A percentile compares a stretch with the other conserved stretches of the same genome.
Evolutionary conservation across 2,888 invertebrate genomes (phyloP).

Genomic region (Drosophila pegasa): DNA sequence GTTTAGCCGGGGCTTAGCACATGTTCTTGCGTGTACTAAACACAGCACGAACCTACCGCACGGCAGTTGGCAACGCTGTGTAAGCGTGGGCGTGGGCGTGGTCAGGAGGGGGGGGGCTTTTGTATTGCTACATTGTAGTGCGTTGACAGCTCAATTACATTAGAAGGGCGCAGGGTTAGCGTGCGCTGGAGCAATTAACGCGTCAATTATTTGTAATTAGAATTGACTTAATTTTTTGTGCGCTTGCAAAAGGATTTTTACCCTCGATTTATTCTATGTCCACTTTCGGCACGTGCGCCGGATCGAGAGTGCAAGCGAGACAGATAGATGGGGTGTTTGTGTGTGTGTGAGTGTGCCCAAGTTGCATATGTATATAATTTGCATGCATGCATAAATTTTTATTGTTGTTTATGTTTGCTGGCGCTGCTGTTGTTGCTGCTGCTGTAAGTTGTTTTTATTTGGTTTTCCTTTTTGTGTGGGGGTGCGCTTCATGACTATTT

Average conservation of each 20-base stretch:
- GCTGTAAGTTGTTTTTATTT: conserved; percentile 11
- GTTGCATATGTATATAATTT: conserved; percentile 60
- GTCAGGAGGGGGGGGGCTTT: conserved; percentile 39
- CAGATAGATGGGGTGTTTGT: not conserved
- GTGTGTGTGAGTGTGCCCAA: conserved; percentile 4
- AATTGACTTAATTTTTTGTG: conserved; percentile 67
- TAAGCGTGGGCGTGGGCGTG: not conserved
- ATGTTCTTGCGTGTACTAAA: conserved; percentile 34
- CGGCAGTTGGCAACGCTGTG: conserved; percentile 47
- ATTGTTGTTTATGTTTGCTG: conserved; percentile 56
- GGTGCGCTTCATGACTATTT: conserved; percentile 62
- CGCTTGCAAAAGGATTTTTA: conserved; percentile 47
- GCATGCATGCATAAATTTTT: conserved; percentile 63
- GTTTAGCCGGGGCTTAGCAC: conserved; percentile 49
- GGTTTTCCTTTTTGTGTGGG: conserved; percentile 16
- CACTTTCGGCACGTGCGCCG: conserved; percentile 67
- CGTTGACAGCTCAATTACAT: conserved; percentile 75
- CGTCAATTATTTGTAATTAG: conserved; percentile 76
- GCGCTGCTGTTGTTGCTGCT: conserved; percentile 5
- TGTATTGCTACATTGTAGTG: not conserved
- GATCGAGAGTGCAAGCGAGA: not conserved
- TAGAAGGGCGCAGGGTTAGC: conserved; percentile 50
- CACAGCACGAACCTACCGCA: conserved; percentile 37
- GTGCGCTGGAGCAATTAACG: conserved; percentile 69
- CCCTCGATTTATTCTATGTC: conserved; percentile 27